A percentile compares a stretch with the other conserved stretches of the same genome.
phyloP scores from a whole-genome alignment of 2,113 vertebrate genomes.

The Origma solitaria region DNA sequence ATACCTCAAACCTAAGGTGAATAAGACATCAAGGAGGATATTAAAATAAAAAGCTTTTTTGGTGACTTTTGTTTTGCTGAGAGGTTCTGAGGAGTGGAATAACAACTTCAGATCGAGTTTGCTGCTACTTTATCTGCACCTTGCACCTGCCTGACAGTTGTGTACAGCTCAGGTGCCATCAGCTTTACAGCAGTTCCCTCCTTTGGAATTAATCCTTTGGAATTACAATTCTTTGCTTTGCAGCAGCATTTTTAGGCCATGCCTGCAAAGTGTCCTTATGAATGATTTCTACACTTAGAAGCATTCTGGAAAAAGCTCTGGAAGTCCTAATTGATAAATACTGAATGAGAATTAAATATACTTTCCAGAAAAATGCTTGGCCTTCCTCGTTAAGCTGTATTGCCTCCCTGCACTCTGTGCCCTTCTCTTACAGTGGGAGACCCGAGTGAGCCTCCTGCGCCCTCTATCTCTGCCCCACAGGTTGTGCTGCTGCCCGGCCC shows the following conservation, averaged over 20 bases:
- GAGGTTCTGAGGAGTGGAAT: not conserved
- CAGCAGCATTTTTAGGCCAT: not conserved
- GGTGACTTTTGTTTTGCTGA: not conserved
- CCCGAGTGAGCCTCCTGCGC: not conserved
- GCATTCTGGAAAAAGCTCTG: not conserved
- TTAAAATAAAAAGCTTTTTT: not conserved
- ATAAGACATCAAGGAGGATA: not conserved
- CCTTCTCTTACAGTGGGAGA: not conserved
- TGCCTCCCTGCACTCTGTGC: not conserved
- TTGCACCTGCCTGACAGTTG: not conserved
- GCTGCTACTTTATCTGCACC: not conserved
- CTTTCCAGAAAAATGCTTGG: not conserved
- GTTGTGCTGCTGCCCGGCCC: not conserved
- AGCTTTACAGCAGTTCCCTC: not conserved
- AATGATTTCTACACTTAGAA: not conserved
- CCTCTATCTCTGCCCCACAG: not conserved
- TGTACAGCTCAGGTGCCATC: not conserved
- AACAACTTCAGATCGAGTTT: not conserved
- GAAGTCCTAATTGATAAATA: not conserved
- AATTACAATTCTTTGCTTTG: not conserved
- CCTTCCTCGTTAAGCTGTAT: not conserved
- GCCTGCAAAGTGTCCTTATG: accelerated
- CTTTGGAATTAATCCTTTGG: not conserved
- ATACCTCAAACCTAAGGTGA: not conserved
- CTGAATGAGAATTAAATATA: not conserved